Evolutionary conservation across 2,888 invertebrate species (phyloP), one percentile per base, ranked within the genome.

Genomic region (Buathra laborator): DNA sequence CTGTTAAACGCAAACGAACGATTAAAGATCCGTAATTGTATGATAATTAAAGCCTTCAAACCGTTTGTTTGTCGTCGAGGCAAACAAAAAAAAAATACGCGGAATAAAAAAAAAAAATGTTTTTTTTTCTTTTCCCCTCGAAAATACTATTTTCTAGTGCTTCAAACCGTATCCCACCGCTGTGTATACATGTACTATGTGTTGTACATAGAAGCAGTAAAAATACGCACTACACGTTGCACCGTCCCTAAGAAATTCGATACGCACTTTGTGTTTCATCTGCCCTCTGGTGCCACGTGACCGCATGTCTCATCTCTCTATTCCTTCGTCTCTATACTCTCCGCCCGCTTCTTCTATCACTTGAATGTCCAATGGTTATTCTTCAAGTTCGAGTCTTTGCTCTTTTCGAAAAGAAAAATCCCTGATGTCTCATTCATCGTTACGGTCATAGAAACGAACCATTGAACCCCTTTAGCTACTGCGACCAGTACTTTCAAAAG

Each of bases 231-330:
- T 48, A 48, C 48, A 48, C 48, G 48, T 48, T 48, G 48, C 82
- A 78, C 78, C 78, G 67, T 83, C 71, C 53, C 67, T 46, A 77
- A 74, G 85, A 76, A 85, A 83, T 83, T 64, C 74, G 78, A 83
- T 83, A 83, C 77, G 62, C 72, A 80, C 77, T 81, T 77, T 76
- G 59, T 81, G 81, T 83, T 83, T 86, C 86, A 86, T 83, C 83
- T 86, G 86, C 74, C 68, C 70, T 48, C 48, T 71, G 24, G 43
- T 68, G 79, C 83, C 79, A 85, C 80, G 83, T 72, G 80, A 85
- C 75, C 75, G 64, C 32, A 1, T 37, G 53, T 56, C 68, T 56
- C 67, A 37, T 12, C 68, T 68, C 19, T 74, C 62, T 78, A 37
- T 37, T 37, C 37, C 37, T 37, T 9, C 24, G 24, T 37, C 37